Conservation (phyloP, 2,888 invertebrate species). For the Habrosyne pyritoides region DNA sequence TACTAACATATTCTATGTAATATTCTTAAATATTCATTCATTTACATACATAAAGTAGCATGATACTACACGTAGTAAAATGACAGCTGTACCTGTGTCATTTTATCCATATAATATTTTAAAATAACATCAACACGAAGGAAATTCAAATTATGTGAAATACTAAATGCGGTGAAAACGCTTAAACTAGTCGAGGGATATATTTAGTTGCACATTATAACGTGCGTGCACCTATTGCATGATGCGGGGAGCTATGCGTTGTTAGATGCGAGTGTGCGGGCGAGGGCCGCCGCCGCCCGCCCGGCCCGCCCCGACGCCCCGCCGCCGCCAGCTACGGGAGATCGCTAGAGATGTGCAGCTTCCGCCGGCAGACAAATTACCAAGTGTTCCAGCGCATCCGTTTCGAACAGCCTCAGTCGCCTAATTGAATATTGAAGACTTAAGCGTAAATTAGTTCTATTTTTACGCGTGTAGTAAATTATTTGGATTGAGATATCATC, state of each 20-base stretch:
- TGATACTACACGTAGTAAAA: not conserved
- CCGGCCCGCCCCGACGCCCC: conserved; percentile 13
- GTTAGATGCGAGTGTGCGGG: conserved; percentile 17
- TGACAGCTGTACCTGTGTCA: not conserved
- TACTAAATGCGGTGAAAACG: conserved; percentile 16
- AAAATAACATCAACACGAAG: not conserved
- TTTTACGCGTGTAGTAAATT: not conserved
- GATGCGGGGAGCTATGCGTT: not conserved
- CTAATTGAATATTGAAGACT: conserved; percentile 60
- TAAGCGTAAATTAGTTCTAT: not conserved
- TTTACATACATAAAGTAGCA: too few relatives aligned
- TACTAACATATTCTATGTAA: not conserved
- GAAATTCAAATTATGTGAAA: not conserved
- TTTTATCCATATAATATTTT: not conserved
- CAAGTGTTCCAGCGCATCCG: conserved; percentile 51
- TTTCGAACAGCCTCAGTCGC: conserved; percentile 36
- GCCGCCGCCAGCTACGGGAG: conserved; percentile 50
- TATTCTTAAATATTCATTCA: too few relatives aligned
- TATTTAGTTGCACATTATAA: conserved; percentile 17
- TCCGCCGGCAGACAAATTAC: conserved; percentile 69
- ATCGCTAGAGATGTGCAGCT: conserved; percentile 65
- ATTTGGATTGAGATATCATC: not conserved
- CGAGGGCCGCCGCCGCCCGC: not conserved
- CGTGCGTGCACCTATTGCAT: conserved; percentile 27
- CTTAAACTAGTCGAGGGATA: conserved; percentile 21